A percentile compares a stretch with the other conserved stretches of the same genome.
These are phyloP conservation scores for Tinamus major DNA, from an alignment of 2,797 vertebrate genomes.

Conservation along the genomic window DNA sequence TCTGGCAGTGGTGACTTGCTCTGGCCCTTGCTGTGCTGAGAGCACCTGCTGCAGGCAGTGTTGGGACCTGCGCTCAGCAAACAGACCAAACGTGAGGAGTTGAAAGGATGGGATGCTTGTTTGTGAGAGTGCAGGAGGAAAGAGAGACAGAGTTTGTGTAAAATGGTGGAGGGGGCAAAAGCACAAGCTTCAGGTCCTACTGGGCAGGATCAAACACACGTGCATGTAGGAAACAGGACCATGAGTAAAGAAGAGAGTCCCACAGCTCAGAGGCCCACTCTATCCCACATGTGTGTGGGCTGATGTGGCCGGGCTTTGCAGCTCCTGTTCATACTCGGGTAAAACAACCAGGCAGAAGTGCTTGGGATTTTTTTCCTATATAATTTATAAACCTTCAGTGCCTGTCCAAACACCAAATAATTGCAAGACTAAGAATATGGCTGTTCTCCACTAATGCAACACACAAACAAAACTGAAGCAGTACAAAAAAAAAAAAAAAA, in stretches of 20 bases:
- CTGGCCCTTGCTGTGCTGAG: not conserved
- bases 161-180: not conserved
- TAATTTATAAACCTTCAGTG: not conserved
- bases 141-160: not conserved
- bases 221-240: not conserved
- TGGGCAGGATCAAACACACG: not conserved
- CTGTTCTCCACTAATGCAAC: not conserved
- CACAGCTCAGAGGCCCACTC: not conserved
- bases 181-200: not conserved
- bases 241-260: not conserved
- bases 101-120: not conserved
- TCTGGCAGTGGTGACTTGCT: not conserved
- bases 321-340: not conserved
- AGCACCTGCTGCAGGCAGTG: not conserved
- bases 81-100: not conserved
- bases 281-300: not conserved
- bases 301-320: not conserved
- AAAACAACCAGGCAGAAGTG: not conserved
- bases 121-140: not conserved
- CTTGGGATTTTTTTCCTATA: not conserved
- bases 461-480: not conserved
- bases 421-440: not conserved
- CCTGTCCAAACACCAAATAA: not conserved
- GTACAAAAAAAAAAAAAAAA: not conserved
- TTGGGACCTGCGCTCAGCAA: not conserved